Conservation (phyloP, 2,113 vertebrate species). For the Phalacrocorax brasilianus region DNA sequence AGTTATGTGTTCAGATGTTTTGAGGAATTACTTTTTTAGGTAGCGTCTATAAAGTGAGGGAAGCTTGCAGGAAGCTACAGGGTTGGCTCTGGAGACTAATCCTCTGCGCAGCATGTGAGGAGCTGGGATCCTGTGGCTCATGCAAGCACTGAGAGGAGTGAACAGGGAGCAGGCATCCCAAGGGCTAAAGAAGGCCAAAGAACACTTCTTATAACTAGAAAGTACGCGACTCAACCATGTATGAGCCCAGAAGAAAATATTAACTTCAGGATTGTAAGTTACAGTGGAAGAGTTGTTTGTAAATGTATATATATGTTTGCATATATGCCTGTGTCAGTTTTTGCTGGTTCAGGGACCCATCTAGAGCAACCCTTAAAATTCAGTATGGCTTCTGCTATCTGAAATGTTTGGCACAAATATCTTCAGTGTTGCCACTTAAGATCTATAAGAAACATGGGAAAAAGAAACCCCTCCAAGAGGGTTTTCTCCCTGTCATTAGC, state of each 20-base stretch:
- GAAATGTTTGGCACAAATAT: not conserved
- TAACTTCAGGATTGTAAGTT: not conserved
- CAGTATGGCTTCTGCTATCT: not conserved
- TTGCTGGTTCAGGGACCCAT: not conserved
- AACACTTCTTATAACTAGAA: not conserved
- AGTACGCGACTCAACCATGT: rapidly evolving
- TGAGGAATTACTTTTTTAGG: not conserved
- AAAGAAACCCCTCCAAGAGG: not conserved
- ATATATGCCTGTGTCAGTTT: not conserved
- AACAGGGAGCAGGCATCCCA: not conserved
- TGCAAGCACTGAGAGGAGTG: not conserved
- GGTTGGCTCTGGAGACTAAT: not conserved
- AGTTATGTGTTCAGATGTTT: not conserved
- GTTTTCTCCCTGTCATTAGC: not conserved
- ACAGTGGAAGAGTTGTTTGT: not conserved
- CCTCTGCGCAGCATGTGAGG: not conserved
- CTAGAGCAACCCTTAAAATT: not conserved
- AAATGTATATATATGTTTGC: not conserved
- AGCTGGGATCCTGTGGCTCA: not conserved
- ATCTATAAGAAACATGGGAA: not conserved
- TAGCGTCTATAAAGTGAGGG: not conserved
- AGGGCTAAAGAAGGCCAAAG: not conserved
- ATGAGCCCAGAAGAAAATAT: not conserved
- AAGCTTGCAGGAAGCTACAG: not conserved
- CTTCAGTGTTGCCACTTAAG: not conserved